A percentile compares a stretch with the other conserved stretches of the same genome.
Evolutionary conservation across 2,888 invertebrate genomes (phyloP).

Genomic region (Drosophila trichaetosa): DNA sequence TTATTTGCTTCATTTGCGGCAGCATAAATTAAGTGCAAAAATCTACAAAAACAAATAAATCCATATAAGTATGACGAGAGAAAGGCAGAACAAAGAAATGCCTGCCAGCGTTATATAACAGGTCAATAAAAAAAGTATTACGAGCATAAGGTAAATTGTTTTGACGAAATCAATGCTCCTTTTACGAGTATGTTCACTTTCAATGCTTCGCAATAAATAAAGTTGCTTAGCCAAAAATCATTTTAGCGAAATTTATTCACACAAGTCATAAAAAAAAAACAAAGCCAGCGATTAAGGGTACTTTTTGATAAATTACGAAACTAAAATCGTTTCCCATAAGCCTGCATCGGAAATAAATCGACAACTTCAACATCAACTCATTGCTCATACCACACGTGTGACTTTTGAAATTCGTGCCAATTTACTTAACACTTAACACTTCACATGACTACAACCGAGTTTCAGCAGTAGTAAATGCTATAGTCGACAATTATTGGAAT

Average conservation of each 20-base stretch:
- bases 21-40: constrained; percentile 77
- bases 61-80: constrained; percentile 25
- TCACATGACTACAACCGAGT: not conserved
- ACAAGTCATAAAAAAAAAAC: constrained; percentile 31
- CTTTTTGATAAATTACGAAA: constrained; percentile 35
- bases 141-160: constrained; percentile 60
- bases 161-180: constrained; percentile 57
- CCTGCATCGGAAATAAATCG: constrained; percentile 40
- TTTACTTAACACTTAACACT: not conserved
- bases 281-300: constrained; percentile 12
- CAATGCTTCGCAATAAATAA: constrained; percentile 48
- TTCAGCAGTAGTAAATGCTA: not conserved
- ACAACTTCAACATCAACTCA: constrained; percentile 2
- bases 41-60: constrained; percentile 57
- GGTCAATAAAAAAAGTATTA: constrained; percentile 71
- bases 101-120: constrained; percentile 52
- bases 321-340: constrained; percentile 43
- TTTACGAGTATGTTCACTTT: constrained; percentile 56
- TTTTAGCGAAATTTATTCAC: constrained; percentile 26
- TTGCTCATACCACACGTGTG: constrained; percentile 14
- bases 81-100: constrained; percentile 44
- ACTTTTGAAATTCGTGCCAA: constrained; percentile 30
- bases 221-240: constrained; percentile 31
- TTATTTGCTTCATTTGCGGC: constrained; percentile 75
- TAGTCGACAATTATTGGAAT: not conserved